These are phyloP conservation scores for Melanotaenia trifasciata DNA, from an alignment of 2,797 vertebrate species.

Conservation along the genomic window DNA sequence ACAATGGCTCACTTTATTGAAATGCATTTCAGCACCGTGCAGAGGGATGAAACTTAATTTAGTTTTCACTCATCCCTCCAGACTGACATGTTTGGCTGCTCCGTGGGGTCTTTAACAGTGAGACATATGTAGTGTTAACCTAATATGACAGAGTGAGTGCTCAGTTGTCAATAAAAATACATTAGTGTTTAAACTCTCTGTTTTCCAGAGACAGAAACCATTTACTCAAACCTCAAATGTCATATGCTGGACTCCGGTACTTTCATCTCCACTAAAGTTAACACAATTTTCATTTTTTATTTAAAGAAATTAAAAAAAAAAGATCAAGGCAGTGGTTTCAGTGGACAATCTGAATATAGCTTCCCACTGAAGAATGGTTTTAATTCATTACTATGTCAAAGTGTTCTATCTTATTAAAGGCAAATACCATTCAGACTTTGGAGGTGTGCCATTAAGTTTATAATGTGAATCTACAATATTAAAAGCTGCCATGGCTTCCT, in stretches of 20 bases:
- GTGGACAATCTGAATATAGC: conserved; percentile 22
- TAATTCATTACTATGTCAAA: conserved; percentile 62
- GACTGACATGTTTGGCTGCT: conserved; percentile 23
- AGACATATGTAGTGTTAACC: conserved; percentile 48
- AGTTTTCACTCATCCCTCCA: conserved; percentile 18
- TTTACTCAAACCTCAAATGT: conserved; percentile 49
- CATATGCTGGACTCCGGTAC: conserved; percentile 25
- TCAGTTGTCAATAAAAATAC: conserved; percentile 59
- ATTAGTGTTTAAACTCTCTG: conserved; percentile 41
- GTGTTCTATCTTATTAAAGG: conserved; percentile 52
- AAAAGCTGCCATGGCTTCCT: conserved; percentile 48
- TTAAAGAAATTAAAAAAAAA: conserved; percentile 30
- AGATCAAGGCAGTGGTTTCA: conserved; percentile 20
- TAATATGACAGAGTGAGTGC: conserved; percentile 40
- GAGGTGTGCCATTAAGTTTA: conserved; percentile 56
- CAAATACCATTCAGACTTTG: conserved; percentile 57
- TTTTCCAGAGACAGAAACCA: conserved; percentile 25
- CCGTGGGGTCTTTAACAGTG: conserved; percentile 26
- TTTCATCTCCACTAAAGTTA: conserved; percentile 54
- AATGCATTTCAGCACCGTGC: conserved; percentile 37
- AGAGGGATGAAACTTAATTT: conserved; percentile 9
- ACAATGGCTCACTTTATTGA: conserved; percentile 56
- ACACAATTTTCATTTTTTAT: conserved; percentile 50
- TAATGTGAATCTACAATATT: conserved; percentile 50
- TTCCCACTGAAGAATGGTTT: conserved; percentile 48